These are phyloP conservation scores for Halcyon badia DNA, from an alignment of 2,797 vertebrate species.

Conservation along the genomic window DNA sequence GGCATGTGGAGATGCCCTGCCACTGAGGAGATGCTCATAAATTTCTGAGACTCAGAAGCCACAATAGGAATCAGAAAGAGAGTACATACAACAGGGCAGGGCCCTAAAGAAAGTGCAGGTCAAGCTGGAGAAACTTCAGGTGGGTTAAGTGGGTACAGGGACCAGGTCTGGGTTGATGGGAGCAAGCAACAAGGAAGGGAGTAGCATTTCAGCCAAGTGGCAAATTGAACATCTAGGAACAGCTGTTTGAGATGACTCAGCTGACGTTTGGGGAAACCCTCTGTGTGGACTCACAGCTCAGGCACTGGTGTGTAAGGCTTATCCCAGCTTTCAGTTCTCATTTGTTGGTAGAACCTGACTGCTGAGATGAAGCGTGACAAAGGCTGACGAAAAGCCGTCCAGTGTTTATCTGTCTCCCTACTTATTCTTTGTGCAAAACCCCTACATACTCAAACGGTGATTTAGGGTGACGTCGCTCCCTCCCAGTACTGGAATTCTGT, in stretches of 20 bases:
- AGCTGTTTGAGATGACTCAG: slow-evolving; percentile 16
- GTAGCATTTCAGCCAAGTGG: not conserved
- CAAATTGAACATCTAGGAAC: slow-evolving; percentile 22
- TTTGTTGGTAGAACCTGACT: not conserved
- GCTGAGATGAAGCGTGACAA: not conserved
- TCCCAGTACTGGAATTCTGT: not conserved
- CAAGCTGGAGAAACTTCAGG: not conserved
- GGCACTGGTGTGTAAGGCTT: not conserved
- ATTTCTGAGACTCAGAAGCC: not conserved
- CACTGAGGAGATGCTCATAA: rapidly evolving
- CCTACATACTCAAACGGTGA: not conserved
- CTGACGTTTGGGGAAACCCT: not conserved
- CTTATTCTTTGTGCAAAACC: not conserved
- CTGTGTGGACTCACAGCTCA: not conserved
- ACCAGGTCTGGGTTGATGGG: not conserved
- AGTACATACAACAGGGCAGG: not conserved
- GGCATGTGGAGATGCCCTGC: not conserved
- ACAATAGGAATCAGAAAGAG: not conserved
- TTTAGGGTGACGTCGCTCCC: not conserved
- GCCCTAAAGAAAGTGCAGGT: not conserved
- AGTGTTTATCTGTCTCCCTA: not conserved
- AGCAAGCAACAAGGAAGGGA: not conserved
- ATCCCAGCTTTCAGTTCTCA: not conserved
- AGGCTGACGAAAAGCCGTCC: not conserved
- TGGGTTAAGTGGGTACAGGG: not conserved